A percentile compares a stretch with the other conserved stretches of the same genome.
Evolutionary conservation across 2,113 vertebrate genomes (phyloP).

Genomic region (Hylia prasina): DNA sequence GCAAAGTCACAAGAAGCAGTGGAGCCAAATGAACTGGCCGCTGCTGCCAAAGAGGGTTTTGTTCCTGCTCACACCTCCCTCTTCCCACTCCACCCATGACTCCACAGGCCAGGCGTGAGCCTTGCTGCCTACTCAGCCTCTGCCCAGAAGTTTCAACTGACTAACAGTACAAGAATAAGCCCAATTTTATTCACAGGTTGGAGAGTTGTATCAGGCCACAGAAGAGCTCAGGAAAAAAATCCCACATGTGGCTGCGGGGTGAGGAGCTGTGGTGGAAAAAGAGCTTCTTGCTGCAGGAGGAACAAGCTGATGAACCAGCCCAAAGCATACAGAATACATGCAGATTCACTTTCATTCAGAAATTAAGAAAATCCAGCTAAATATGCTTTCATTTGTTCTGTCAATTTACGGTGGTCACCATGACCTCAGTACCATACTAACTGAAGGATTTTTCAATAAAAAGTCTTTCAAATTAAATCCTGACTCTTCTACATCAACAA

Average conservation of each 20-base stretch:
- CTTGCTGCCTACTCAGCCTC: background rate
- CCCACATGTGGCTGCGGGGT: accelerated
- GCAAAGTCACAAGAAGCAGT: background rate
- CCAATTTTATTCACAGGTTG: background rate
- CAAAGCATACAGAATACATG: accelerated
- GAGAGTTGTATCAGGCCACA: background rate
- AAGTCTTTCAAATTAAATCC: background rate
- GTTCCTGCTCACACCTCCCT: background rate
- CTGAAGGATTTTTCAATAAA: background rate
- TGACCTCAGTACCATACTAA: background rate
- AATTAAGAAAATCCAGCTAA: background rate
- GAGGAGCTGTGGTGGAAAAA: background rate
- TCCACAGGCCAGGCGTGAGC: background rate
- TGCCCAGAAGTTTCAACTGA: background rate
- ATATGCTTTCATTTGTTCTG: background rate
- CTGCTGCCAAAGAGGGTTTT: background rate
- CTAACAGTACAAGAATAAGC: background rate
- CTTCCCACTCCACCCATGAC: background rate
- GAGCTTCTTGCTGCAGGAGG: background rate
- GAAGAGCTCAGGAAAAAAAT: background rate
- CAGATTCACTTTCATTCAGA: background rate
- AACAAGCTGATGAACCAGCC: background rate
- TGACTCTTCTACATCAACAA: background rate
- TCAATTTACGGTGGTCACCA: background rate
- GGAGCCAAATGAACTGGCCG: background rate